phyloP scores from a whole-genome alignment of 2,888 invertebrate species.

The Pristionchus mayeri region DNA sequence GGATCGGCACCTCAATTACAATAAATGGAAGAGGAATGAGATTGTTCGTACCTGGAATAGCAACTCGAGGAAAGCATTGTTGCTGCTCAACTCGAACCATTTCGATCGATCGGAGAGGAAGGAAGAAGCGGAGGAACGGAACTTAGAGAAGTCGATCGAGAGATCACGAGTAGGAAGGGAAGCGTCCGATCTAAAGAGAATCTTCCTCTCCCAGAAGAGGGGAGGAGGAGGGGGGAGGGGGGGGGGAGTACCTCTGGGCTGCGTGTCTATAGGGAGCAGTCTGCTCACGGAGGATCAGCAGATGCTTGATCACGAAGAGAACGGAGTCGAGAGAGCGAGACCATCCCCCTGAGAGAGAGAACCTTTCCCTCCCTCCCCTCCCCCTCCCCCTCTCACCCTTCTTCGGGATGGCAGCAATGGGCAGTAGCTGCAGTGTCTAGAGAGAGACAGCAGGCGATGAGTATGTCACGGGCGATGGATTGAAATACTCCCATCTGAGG shows the following conservation, averaged over 20 bases:
- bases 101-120: slow-evolving; percentile 77
- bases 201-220: no score
- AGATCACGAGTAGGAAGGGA: slow-evolving; percentile 89
- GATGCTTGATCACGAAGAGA: slow-evolving; percentile 97
- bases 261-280: slow-evolving; percentile 91
- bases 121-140: slow-evolving; percentile 80
- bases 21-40: background rate
- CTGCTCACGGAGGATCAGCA: slow-evolving; percentile 95
- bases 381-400: background rate
- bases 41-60: slow-evolving; percentile 78
- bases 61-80: slow-evolving; percentile 93
- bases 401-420: slow-evolving; percentile 81
- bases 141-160: slow-evolving; percentile 91
- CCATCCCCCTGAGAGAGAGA: slow-evolving; percentile 34
- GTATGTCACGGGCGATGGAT: slow-evolving; percentile 94
- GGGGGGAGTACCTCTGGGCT: slow-evolving; percentile 10
- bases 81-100: slow-evolving; percentile 89
- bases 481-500: slow-evolving; percentile 92
- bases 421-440: slow-evolving; percentile 87
- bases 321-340: slow-evolving; percentile 87
- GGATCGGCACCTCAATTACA: slow-evolving; percentile 88
- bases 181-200: slow-evolving; percentile 78
- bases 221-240: background rate
- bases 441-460: slow-evolving; percentile 91
- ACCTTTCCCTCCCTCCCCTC: background rate